Conservation (phyloP, 1,140 invertebrate genomes). For the Lepidurus packardi region DNA sequence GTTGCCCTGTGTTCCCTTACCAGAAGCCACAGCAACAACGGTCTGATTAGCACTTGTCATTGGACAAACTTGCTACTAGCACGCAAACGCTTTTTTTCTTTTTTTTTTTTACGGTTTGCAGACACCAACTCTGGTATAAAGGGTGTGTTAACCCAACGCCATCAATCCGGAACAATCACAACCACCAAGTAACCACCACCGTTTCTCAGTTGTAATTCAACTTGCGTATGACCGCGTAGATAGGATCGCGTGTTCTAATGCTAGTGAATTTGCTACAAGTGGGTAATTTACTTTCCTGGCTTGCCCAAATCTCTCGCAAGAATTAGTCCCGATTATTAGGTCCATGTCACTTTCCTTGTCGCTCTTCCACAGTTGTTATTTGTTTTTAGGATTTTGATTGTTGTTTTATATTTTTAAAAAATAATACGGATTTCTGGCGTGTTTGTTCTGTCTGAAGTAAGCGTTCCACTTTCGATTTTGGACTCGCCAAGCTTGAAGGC, state of each 20-base stretch:
- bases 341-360: background rate
- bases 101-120: background rate
- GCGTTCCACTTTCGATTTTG: too few relatives aligned
- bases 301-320: background rate
- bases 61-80: background rate
- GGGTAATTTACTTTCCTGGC: background rate
- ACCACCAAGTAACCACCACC: background rate
- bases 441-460: too few relatives aligned
- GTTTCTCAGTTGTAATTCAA: background rate
- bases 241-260: background rate
- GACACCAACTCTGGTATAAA: background rate
- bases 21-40: conserved; percentile 8
- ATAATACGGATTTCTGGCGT: too few relatives aligned
- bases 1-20: background rate
- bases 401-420: background rate
- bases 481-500: too few relatives aligned
- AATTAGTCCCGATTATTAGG: background rate
- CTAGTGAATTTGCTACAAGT: conserved; percentile 10
- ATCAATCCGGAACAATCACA: conserved; percentile 8
- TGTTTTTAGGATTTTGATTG: background rate
- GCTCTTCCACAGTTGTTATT: background rate
- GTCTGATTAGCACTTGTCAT: conserved; percentile 21
- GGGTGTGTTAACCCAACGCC: conserved; percentile 13
- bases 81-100: background rate
- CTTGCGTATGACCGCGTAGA: conserved; percentile 3